These are phyloP conservation scores for Smutsia gigantea DNA, from an alignment of 2,797 vertebrate genomes.

Conservation along the genomic window DNA sequence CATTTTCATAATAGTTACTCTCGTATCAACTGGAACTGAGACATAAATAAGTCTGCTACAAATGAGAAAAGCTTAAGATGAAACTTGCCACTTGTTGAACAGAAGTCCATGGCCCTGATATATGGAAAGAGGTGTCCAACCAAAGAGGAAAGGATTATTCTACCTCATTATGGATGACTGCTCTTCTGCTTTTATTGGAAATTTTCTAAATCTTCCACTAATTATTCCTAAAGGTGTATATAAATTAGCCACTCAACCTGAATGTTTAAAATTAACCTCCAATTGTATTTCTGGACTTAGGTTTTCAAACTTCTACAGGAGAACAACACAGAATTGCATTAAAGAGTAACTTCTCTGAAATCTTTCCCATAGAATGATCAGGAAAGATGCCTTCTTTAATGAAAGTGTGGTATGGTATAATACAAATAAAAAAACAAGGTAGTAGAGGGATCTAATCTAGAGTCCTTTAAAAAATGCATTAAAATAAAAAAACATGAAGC, in stretches of 20 bases:
- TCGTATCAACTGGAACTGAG: constrained; percentile 3
- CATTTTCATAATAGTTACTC: not conserved
- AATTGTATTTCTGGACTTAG: not conserved
- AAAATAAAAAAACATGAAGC: not conserved
- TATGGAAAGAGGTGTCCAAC: not conserved
- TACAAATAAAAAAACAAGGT: not conserved
- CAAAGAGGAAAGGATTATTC: not conserved
- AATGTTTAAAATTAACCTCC: constrained; percentile 55
- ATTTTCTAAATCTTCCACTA: constrained; percentile 5
- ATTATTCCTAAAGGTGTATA: constrained; percentile 35
- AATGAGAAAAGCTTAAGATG: not conserved
- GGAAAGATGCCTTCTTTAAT: constrained; percentile 3
- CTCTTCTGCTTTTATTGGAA: constrained; percentile 31
- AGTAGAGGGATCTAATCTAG: not conserved
- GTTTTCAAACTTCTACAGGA: constrained; percentile 8
- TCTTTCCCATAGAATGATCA: not conserved
- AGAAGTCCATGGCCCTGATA: not conserved
- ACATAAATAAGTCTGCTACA: not conserved
- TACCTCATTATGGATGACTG: not conserved
- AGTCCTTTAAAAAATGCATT: not conserved
- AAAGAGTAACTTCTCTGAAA: not conserved
- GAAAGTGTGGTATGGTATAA: not conserved
- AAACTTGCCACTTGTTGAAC: not conserved
- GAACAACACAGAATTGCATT: constrained; percentile 48
- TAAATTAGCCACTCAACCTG: not conserved